A percentile compares a stretch with the other conserved stretches of the same genome.
phyloP scores from a whole-genome alignment of 2,888 invertebrate species.

The Stenurella melanura region DNA sequence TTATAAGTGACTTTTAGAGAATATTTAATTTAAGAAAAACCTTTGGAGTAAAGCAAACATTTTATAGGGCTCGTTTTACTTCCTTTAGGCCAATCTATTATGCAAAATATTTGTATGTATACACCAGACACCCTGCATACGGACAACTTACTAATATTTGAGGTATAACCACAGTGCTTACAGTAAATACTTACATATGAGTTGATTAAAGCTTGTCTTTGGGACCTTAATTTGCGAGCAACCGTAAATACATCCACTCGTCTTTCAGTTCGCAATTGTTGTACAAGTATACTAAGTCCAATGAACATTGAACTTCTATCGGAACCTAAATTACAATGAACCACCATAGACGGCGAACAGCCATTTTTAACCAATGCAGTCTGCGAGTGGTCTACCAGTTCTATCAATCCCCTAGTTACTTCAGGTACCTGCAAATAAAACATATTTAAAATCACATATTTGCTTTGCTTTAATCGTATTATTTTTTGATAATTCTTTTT shows the following conservation, averaged over 20 bases:
- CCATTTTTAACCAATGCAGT: slow-evolving; percentile 74
- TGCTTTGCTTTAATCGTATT: no score
- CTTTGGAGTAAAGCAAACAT: no score
- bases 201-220: slow-evolving; percentile 88
- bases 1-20: no score
- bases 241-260: slow-evolving; percentile 91
- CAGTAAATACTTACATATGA: slow-evolving; percentile 81
- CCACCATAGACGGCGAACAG: slow-evolving; percentile 82
- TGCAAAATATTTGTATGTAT: no score
- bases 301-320: slow-evolving; percentile 94
- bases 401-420: slow-evolving; percentile 89
- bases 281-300: slow-evolving; percentile 89
- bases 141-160: no score
- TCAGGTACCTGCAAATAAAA: slow-evolving; percentile 79
- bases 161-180: no score
- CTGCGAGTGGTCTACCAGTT: slow-evolving; percentile 87
- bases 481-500: no score
- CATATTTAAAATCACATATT: background rate
- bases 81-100: no score
- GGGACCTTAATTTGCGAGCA: slow-evolving; percentile 88
- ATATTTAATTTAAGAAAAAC: no score
- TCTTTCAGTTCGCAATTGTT: slow-evolving; percentile 88
- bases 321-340: slow-evolving; percentile 92
- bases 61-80: no score
- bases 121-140: no score